These are phyloP conservation scores for Drosophila ercepeae DNA, from an alignment of 1,140 invertebrate species.

Conservation along the genomic window DNA sequence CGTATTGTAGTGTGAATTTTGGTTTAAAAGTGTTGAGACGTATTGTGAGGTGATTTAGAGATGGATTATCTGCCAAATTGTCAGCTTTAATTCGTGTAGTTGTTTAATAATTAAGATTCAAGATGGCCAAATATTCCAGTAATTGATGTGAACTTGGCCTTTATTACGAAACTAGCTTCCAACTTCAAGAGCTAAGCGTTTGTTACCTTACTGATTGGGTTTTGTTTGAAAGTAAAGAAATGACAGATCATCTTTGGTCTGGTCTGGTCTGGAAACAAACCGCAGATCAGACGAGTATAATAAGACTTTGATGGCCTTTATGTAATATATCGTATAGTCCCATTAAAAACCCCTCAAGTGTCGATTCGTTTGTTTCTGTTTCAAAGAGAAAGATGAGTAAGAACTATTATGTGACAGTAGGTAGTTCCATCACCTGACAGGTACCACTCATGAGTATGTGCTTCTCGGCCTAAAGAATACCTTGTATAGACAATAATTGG, in stretches of 20 bases:
- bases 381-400: slow-evolving; percentile 7
- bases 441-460: slow-evolving; percentile 29
- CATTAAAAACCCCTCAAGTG: slow-evolving; percentile 21
- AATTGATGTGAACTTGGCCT: neutral
- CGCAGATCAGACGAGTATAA: slow-evolving; percentile 8
- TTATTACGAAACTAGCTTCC: neutral
- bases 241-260: neutral
- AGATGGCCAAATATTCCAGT: neutral
- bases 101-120: neutral
- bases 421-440: slow-evolving; percentile 12
- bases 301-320: slow-evolving; percentile 26
- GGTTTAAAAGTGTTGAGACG: no score
- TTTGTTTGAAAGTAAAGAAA: neutral
- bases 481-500: slow-evolving; percentile 30
- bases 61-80: neutral
- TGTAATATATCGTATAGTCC: slow-evolving; percentile 18
- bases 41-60: no score
- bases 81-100: neutral
- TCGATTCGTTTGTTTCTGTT: slow-evolving; percentile 21
- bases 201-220: neutral
- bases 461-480: slow-evolving; percentile 11
- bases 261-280: neutral
- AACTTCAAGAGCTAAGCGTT: neutral
- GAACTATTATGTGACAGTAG: slow-evolving; percentile 3
- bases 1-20: neutral